Percentiles rank a stretch among this genome's conserved stretches.
Conservation (phyloP, 2,888 invertebrate species). For the Linyphia triangularis region DNA sequence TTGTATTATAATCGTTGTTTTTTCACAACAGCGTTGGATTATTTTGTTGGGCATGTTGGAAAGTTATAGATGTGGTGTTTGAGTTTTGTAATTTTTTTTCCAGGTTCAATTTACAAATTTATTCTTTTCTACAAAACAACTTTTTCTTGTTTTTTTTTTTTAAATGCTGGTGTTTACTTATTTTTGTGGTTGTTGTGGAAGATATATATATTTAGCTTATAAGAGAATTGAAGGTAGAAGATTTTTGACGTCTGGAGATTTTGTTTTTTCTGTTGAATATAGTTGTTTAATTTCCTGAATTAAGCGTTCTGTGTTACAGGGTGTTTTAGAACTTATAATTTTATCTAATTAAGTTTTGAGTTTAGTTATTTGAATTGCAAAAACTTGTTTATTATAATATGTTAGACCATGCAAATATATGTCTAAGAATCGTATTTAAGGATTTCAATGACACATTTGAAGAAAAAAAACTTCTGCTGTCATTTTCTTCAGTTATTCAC, state of each 20-base stretch:
- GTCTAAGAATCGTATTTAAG: no score
- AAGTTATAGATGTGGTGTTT: background rate
- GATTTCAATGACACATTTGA: no score
- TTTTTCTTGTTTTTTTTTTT: background rate
- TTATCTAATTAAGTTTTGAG: background rate
- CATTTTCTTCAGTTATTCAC: no score
- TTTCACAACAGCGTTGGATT: background rate
- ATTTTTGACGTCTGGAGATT: background rate
- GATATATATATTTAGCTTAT: background rate
- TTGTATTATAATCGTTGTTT: background rate
- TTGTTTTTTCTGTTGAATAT: background rate
- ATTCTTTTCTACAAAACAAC: background rate
- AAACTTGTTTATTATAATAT: no score
- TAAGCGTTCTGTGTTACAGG: background rate
- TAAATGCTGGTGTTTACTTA: background rate
- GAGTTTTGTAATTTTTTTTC: slow-evolving; percentile 41
- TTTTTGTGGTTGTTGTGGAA: no score
- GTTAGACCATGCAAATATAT: no score
- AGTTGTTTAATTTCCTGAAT: no score
- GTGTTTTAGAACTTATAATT: background rate
- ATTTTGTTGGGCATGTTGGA: background rate
- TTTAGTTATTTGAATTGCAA: no score
- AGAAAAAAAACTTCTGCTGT: no score
- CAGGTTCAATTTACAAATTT: slow-evolving; percentile 38
- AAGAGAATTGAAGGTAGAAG: background rate